Evolutionary conservation across 2,113 vertebrate species (phyloP).

Genomic region (Podarcis cretensis): DNA sequence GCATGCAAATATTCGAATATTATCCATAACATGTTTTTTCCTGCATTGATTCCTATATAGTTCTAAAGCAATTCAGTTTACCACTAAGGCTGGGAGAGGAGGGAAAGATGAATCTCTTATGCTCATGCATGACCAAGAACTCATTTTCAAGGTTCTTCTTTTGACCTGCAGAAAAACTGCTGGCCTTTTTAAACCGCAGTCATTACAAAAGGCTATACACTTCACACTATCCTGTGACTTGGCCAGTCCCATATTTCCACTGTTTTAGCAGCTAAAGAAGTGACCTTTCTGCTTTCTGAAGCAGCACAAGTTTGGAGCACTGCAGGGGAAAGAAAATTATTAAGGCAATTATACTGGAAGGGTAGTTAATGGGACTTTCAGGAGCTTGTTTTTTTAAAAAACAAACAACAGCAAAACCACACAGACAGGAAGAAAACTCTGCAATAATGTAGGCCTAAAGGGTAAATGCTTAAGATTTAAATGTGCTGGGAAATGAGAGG

Average conservation of each 20-base stretch:
- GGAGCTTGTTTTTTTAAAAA: background rate
- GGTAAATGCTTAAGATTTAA: background rate
- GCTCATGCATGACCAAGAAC: background rate
- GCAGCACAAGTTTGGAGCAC: background rate
- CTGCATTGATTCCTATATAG: background rate
- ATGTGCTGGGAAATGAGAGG: background rate
- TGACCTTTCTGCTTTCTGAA: background rate
- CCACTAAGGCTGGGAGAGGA: background rate
- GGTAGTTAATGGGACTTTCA: background rate
- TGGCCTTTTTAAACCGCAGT: too few species aligned
- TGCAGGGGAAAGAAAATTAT: background rate
- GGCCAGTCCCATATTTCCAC: background rate
- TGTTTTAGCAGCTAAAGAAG: background rate
- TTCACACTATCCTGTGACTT: background rate
- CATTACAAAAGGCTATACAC: background rate
- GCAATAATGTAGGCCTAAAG: background rate
- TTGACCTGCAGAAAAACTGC: background rate
- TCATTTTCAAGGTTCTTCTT: background rate
- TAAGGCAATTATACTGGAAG: background rate
- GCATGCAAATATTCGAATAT: background rate
- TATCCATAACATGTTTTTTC: background rate
- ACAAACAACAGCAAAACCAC: background rate
- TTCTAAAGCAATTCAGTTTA: background rate
- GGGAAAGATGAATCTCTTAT: background rate
- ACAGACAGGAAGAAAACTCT: background rate